A percentile compares a stretch with the other conserved stretches of the same genome.
Conservation (phyloP, 2,888 invertebrate species). For the Papilio protenor region DNA sequence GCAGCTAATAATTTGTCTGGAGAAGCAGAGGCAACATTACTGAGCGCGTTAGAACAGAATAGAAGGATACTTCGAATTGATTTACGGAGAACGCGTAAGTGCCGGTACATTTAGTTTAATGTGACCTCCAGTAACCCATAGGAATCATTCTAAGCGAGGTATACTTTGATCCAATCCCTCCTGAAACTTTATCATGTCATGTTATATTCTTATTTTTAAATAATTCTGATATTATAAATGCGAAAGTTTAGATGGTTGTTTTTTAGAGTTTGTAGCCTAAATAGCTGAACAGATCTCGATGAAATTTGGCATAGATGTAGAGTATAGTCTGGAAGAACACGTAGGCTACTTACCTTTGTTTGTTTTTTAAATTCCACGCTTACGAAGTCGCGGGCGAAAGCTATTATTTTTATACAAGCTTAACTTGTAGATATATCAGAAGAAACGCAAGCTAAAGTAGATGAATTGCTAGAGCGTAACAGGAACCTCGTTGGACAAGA, state of each 20-base stretch:
- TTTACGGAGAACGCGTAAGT: constrained; percentile 75
- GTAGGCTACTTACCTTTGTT: too few relatives aligned
- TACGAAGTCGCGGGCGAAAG: too few relatives aligned
- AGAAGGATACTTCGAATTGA: constrained; percentile 70
- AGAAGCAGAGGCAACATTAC: constrained; percentile 78
- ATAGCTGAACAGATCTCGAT: too few relatives aligned
- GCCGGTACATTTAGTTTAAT: background rate
- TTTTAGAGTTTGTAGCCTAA: too few relatives aligned
- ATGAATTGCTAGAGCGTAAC: constrained; percentile 78
- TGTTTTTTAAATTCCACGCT: too few relatives aligned
- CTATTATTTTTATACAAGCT: background rate
- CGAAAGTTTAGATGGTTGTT: too few relatives aligned
- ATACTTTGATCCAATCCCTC: background rate
- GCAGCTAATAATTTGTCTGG: constrained; percentile 85
- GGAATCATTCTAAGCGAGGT: background rate
- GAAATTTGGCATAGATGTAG: too few relatives aligned
- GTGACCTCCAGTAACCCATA: too few relatives aligned
- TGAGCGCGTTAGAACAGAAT: constrained; percentile 70
- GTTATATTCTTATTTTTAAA: too few relatives aligned
- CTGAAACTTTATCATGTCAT: too few relatives aligned
- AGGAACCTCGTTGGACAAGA: constrained; percentile 67
- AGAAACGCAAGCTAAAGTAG: constrained; percentile 71
- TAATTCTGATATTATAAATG: too few relatives aligned
- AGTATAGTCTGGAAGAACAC: too few relatives aligned
- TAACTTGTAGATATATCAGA: constrained; percentile 73